These are phyloP conservation scores for Xerus inauris DNA, from an alignment of 2,113 vertebrate species.

Conservation along the genomic window DNA sequence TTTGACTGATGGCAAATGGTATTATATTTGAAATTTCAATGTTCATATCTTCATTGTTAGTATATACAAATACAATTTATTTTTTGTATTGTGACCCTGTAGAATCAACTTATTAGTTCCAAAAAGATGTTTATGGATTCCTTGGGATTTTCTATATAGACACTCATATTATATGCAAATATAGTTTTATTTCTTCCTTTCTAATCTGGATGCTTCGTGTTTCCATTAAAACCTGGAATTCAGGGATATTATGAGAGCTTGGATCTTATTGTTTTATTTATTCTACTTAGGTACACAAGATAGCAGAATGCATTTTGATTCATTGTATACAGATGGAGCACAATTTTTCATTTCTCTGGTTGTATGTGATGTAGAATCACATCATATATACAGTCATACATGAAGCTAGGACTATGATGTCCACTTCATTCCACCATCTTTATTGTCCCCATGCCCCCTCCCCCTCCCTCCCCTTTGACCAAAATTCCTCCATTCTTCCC, in stretches of 20 bases:
- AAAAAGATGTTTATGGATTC: neutral
- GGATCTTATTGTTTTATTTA: too few species aligned
- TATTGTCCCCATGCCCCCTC: too few species aligned
- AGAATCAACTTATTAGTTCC: constrained; percentile 1
- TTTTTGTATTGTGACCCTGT: neutral
- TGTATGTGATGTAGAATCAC: too few species aligned
- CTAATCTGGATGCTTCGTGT: neutral
- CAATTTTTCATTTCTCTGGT: too few species aligned
- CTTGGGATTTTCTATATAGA: constrained; percentile 11
- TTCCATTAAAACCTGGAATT: neutral
- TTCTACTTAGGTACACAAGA: too few species aligned
- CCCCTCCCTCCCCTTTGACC: too few species aligned
- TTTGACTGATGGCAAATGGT: neutral
- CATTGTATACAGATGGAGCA: too few species aligned
- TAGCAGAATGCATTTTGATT: too few species aligned
- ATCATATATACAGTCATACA: too few species aligned
- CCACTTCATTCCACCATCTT: too few species aligned
- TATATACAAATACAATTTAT: neutral
- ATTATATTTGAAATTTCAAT: neutral
- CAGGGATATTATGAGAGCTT: neutral
- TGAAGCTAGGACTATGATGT: too few species aligned
- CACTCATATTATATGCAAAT: neutral
- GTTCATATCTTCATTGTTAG: neutral
- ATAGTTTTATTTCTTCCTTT: neutral
- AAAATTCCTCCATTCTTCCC: too few species aligned